phyloP scores from a whole-genome alignment of 2,888 invertebrate genomes.

The Microplitis manilae region DNA sequence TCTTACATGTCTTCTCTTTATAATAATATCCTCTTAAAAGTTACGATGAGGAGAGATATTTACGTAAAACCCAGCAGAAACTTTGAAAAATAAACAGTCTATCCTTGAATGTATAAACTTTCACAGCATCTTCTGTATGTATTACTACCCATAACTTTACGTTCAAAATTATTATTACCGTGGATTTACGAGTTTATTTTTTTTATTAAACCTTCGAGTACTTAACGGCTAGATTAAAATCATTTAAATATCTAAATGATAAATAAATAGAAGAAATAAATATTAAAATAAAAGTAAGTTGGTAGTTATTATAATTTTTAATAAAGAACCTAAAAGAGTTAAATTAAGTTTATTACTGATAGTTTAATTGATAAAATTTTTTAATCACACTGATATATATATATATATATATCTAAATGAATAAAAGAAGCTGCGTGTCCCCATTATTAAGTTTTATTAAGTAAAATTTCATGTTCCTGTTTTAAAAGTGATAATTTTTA shows the following conservation, averaged over 20 bases:
- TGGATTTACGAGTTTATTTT: background rate
- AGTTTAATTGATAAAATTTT: background rate
- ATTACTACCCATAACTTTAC: background rate
- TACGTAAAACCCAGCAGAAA: background rate
- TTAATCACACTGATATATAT: too few species aligned
- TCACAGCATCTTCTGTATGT: background rate
- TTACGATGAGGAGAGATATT: background rate
- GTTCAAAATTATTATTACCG: background rate
- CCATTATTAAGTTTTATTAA: background rate
- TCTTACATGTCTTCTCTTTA: background rate
- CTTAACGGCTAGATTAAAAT: background rate
- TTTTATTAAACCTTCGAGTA: background rate
- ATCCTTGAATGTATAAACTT: background rate
- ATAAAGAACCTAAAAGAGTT: too few species aligned
- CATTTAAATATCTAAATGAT: background rate
- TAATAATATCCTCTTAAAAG: background rate
- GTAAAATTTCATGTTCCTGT: background rate
- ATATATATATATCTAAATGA: background rate
- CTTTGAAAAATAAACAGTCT: conserved; percentile 1
- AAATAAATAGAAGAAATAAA: background rate
- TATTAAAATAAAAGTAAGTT: background rate
- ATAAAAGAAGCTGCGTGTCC: background rate
- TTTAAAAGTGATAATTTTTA: background rate
- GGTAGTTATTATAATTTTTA: background rate
- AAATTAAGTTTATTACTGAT: background rate